Base-by-base conservation (phyloP, 2,113 vertebrate genomes). In the Varanus komodoensis region DNA sequence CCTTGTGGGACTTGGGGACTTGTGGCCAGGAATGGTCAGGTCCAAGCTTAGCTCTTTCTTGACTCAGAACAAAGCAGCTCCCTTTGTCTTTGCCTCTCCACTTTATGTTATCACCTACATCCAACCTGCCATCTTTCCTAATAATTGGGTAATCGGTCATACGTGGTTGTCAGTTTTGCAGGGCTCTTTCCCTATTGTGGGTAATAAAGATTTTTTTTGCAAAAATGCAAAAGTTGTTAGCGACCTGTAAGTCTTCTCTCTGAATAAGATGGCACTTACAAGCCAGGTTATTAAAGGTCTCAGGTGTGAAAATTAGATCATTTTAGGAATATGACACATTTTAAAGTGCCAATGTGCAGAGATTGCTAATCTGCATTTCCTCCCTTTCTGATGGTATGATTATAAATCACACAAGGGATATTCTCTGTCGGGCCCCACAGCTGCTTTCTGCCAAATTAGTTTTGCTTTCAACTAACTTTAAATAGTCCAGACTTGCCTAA, bases 401-500 rank as follows among this genome's bases (percentile, higher is more conserved):
- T 32, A 88, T 21, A 32, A n/a, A 84, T 44, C 32, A 6, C 1
- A 11, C 54, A 77, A 48, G 52, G 14, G 90, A 50, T 87, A 86
- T 67, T 80, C n/a, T 12, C 50, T 91, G 78, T 88, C 54, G 75
- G 52, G 87, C 81, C 87, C 25, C 79, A 1, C 71, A 15, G 73
- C 75, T 34, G 0, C 82, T 94, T 92, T 88, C 80, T 78, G 34
- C 27, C 0, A 0, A 68, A 78, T 27, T 3, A 6, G 1, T 61
- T 94, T 85, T 87, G 73, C 23, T 91, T 88, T n/a, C 61, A 68
- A 74, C 8, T 54, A 38, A 23, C 69, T 77, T 1, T 48, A 87
- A 17, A 80, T 83, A 88, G 90, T 84, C 74, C 32, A 89, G 27
- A 38, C n/a, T 84, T 29, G 86, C 89, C 52, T 79, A 64, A 54